Base-by-base conservation (phyloP, 1,140 invertebrate species). In the Cotesia glomerata region DNA sequence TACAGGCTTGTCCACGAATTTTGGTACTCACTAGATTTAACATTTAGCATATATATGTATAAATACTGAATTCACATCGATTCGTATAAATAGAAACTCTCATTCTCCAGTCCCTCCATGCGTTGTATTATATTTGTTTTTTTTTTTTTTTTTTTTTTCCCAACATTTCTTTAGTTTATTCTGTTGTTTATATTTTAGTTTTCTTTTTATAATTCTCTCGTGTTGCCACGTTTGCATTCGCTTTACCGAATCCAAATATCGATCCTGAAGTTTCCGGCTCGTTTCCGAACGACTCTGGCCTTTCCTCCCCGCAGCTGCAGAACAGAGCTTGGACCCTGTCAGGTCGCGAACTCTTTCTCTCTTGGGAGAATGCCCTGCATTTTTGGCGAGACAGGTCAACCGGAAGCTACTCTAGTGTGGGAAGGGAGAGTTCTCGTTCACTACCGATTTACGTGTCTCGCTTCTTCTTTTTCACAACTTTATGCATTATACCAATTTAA, bases 321-420 rank as follows among this genome's bases (percentile, higher is more conserved):
- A 11, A 51, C 45, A 51, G 13, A 18, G 11, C 26, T 7, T 34
- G n/a, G 9, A 18, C 63, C 62, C 34, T 35, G n/a, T 45, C 49
- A 3, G 11, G 45, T 26, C 14, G 39, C 39, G 18, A 34, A 16
- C 16, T 59, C 16, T 72, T n/a, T 14, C 32, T 51, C 26, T 56
- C 56, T 45, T 64, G 51, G 69, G 63, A 71, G 70, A 71, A 71
- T 63, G 56, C 59, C 68, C 77, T 76, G 74, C 80, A 80, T 78
- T 80, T 81, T 78, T 74, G 70, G 74, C 54, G 72, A 77, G 76
- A 77, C 77, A 79, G 77, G 77, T 81, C 80, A 80, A 78, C 77
- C 74, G 76, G 77, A 80, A 80, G 77, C 75, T 76, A 61, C 74
- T 35, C 26, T 26, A 26, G 26, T 26, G 1, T 26, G 26, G 26